Percentiles rank a stretch among this genome's conserved stretches.
Evolutionary conservation across 2,113 vertebrate species (phyloP).

Genomic region (Phycodurus eques): DNA sequence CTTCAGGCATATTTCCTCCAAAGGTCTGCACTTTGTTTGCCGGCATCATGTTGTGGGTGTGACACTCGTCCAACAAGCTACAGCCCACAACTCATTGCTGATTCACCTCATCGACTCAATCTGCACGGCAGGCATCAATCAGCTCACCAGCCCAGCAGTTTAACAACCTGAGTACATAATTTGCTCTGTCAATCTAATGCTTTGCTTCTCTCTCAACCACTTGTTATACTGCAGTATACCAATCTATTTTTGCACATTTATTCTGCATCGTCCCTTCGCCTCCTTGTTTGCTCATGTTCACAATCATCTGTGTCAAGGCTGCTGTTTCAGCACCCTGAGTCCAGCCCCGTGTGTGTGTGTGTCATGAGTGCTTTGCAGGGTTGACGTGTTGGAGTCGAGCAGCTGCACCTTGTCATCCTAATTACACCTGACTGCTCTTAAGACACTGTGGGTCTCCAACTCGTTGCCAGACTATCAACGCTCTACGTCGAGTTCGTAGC

Average conservation of each 20-base stretch:
- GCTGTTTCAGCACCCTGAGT: no score
- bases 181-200: background rate
- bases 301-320: background rate
- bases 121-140: constrained; percentile 1
- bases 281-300: background rate
- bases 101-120: background rate
- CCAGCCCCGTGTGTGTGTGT: no score
- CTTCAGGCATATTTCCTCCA: background rate
- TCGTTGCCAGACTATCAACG: no score
- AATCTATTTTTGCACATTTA: background rate
- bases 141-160: background rate
- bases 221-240: background rate
- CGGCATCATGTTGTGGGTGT: background rate
- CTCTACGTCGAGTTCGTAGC: no score
- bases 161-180: constrained; percentile 1
- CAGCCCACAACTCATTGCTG: background rate
- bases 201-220: background rate
- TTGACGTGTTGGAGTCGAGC: no score
- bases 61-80: background rate
- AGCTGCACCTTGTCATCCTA: no score
- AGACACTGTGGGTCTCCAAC: no score
- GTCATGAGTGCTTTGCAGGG: no score
- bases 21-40: background rate
- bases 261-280: background rate
- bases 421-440: no score